Conservation (phyloP, 1,140 invertebrate genomes). For the Coboldia fuscipes region DNA sequence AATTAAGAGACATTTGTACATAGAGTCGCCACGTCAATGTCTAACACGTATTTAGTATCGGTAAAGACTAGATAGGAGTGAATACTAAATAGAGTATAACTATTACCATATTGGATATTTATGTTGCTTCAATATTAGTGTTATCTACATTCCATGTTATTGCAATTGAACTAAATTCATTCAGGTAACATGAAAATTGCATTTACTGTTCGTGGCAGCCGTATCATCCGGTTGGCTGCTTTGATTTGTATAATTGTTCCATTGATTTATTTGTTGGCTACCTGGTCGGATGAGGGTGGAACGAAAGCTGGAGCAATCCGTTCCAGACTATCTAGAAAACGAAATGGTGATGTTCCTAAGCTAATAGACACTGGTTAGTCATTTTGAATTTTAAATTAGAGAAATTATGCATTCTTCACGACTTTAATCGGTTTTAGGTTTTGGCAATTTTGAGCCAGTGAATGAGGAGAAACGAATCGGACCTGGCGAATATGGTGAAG, state of each 20-base stretch:
- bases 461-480: conserved; percentile 34
- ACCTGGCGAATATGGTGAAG: conserved; percentile 58
- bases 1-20: too few relatives aligned
- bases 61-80: too few relatives aligned
- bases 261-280: conserved; percentile 21
- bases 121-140: too few relatives aligned
- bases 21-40: too few relatives aligned
- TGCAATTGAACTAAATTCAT: too few relatives aligned
- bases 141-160: too few relatives aligned
- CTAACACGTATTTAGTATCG: too few relatives aligned
- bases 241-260: conserved; percentile 16
- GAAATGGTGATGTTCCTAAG: conserved; percentile 12
- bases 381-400: neutral
- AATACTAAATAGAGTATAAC: too few relatives aligned
- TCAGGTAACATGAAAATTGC: too few relatives aligned
- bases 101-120: too few relatives aligned
- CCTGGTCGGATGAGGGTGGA: conserved; percentile 17
- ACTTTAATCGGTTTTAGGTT: conserved; percentile 14
- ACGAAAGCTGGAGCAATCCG: too few relatives aligned
- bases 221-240: conserved; percentile 17
- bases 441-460: conserved; percentile 46
- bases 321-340: too few relatives aligned
- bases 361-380: conserved; percentile 17
- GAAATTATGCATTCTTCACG: neutral
- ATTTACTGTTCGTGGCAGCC: conserved; percentile 21